Evolutionary conservation across 2,113 vertebrate genomes (phyloP).

Genomic region (Eonycteris spelaea): DNA sequence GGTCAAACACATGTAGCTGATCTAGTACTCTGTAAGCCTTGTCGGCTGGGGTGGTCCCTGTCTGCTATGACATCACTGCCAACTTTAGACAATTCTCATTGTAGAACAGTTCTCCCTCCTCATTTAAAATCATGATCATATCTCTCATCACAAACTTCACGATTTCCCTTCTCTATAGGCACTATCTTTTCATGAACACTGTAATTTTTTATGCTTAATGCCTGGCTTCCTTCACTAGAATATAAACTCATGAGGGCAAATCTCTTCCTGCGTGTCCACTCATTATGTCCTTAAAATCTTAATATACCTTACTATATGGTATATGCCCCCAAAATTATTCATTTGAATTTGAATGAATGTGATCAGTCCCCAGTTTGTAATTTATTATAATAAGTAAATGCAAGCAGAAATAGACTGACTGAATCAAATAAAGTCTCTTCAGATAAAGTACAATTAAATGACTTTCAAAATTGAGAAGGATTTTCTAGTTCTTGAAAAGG

Average conservation of each 20-base stretch:
- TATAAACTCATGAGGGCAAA: not conserved
- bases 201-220: not conserved
- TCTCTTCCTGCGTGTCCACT: not conserved
- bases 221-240: not conserved
- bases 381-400: slow-evolving; percentile 11
- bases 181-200: not conserved
- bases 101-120: not conserved
- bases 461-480: slow-evolving; percentile 43
- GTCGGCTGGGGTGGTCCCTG: not conserved
- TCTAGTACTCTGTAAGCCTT: not conserved
- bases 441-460: slow-evolving; percentile 29
- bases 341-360: not conserved
- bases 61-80: not conserved
- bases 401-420: not conserved
- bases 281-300: not conserved
- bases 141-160: not conserved
- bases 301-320: not conserved
- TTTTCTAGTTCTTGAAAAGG: slow-evolving; percentile 36
- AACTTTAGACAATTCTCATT: not conserved
- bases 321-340: not conserved
- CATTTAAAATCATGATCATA: not conserved
- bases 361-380: not conserved
- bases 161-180: not conserved
- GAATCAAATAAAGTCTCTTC: not conserved
- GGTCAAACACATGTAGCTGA: not conserved